A percentile compares a stretch with the other conserved stretches of the same genome.
These are phyloP conservation scores for Xenus cinereus DNA, from an alignment of 2,113 vertebrate species.

Conservation along the genomic window DNA sequence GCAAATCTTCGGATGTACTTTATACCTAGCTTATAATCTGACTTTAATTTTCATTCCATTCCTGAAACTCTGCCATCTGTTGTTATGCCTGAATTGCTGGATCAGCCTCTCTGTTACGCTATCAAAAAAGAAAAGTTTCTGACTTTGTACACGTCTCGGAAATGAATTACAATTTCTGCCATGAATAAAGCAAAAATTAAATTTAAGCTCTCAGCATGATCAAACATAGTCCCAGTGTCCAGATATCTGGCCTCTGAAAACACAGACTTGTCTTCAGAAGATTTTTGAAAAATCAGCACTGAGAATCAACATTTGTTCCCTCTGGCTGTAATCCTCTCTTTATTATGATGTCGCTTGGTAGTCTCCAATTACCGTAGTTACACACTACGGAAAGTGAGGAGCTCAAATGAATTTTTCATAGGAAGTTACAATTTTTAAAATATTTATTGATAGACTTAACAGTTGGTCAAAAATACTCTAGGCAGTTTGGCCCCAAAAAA, in stretches of 20 bases:
- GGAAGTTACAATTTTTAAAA: background rate
- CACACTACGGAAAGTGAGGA: background rate
- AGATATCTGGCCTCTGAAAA: background rate
- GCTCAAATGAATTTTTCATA: background rate
- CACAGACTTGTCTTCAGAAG: background rate
- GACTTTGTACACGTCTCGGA: background rate
- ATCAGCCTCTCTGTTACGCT: background rate
- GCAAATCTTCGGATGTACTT: background rate
- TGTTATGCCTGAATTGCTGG: background rate
- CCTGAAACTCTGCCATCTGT: constrained; percentile 36
- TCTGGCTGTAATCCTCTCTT: constrained; percentile 3
- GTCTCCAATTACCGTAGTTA: background rate
- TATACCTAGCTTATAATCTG: background rate
- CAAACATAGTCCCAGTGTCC: background rate
- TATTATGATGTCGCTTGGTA: background rate
- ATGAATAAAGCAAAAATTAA: background rate
- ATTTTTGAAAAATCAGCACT: background rate
- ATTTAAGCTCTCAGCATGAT: background rate
- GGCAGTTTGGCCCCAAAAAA: background rate
- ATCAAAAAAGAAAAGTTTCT: background rate
- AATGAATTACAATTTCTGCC: background rate
- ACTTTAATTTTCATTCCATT: constrained; percentile 12
- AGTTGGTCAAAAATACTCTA: background rate
- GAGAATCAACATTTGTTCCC: background rate
- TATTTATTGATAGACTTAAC: background rate